Evolutionary conservation across 2,888 invertebrate genomes (phyloP), one percentile per base, ranked within the genome.

Genomic region (Nesidiocoris tenuis): DNA sequence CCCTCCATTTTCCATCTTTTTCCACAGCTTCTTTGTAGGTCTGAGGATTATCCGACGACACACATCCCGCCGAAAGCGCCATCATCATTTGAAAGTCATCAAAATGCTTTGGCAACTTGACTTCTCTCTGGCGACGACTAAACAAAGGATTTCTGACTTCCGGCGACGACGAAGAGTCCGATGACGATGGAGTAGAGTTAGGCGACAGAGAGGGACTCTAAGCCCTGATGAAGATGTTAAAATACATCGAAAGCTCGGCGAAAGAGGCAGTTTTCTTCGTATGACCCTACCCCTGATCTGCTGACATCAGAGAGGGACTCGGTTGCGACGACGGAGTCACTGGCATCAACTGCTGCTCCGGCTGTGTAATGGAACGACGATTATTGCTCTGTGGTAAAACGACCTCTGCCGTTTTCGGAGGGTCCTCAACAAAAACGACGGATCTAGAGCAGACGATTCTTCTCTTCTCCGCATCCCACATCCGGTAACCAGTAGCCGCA

Each of bases 81-180:
- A 65, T 16, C 17, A 25, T 24, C 19, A 25, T 65, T 39, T 24
- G 24, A 18, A 24, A 65, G 39, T 65, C 65, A 65, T 16, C 24
- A 12, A 65, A 18, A 18, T 12, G 25, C 7, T n/a, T 18, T 12
- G 63, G 54, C 82, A 82, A 1, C 39, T 39, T n/a, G n/a, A 23
- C 25, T 25, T 39, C 25, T 18, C 65, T 24, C 24, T 25, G 12
- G 17, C 65, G 18, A 24, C 65, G 5, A 17, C 65, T 18, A 18
- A 65, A 16, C 7, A 2, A 24, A 39, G 39, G 39, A 12, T 12
- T 39, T 12, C 5, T 39, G 39, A 3, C 39, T 12, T 39, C 39
- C 3, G 12, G 5, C 3, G 5, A 3, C 3, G 39, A 12, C 39
- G 39, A 39, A 12, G 39, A 39, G 12, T 3, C 39, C 39, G 3